Evolutionary conservation across 2,888 invertebrate species (phyloP).

Genomic region (Agrochola macilenta): DNA sequence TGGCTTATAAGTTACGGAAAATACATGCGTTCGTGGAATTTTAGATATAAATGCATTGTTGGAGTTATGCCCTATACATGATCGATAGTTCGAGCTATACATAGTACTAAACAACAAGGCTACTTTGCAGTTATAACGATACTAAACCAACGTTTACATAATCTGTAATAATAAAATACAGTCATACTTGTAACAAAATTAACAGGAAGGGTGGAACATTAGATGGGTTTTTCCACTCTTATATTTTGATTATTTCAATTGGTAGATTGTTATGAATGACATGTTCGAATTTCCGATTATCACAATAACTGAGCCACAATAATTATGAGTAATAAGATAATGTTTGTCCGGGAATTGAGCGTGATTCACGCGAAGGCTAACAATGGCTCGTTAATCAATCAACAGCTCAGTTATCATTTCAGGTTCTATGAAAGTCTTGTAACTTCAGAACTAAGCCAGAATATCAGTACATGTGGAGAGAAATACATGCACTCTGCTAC

Average conservation of each 20-base stretch:
- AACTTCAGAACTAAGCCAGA: constrained; percentile 53
- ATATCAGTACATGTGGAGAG: background rate
- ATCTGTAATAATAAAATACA: constrained; percentile 15
- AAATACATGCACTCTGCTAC: background rate
- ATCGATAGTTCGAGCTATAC: constrained; percentile 1
- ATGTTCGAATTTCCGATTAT: constrained; percentile 64
- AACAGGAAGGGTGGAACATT: constrained; percentile 11
- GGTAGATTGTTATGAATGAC: constrained; percentile 54
- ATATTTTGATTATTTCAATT: constrained; percentile 48
- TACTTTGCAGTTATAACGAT: constrained; percentile 4
- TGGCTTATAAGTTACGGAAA: constrained; percentile 61
- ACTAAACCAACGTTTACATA: constrained; percentile 27
- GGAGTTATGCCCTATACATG: constrained; percentile 13
- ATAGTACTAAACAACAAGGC: background rate
- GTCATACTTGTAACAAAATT: background rate
- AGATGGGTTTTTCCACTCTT: constrained; percentile 32
- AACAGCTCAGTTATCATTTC: constrained; percentile 65
- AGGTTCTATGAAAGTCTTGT: constrained; percentile 63
- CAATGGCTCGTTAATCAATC: constrained; percentile 71
- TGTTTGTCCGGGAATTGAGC: constrained; percentile 71
- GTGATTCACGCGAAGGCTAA: constrained; percentile 76
- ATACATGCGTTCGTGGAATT: constrained; percentile 57
- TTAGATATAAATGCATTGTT: constrained; percentile 40
- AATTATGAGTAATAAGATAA: constrained; percentile 80
- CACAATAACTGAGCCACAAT: constrained; percentile 68